Evolutionary conservation across 2,797 vertebrate genomes (phyloP).

Genomic region (Taeniopygia guttata): DNA sequence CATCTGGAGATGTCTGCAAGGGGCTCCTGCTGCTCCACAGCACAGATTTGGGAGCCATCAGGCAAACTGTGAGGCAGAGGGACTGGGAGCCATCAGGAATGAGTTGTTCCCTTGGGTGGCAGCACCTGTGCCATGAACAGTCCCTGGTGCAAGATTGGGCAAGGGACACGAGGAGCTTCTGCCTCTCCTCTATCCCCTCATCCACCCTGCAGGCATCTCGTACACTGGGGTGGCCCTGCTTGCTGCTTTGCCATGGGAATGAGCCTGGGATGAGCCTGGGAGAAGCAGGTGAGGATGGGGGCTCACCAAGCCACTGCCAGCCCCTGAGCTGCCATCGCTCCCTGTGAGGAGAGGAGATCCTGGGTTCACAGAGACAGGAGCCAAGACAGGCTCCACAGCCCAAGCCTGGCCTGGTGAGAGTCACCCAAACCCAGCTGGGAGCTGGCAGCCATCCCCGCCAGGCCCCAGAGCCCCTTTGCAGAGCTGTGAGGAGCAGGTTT

Average conservation of each 20-base stretch:
- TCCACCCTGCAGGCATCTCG: neutral
- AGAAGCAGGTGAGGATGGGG: neutral
- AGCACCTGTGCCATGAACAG: rapidly evolving
- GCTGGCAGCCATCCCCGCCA: neutral
- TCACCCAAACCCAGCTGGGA: neutral
- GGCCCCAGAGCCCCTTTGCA: neutral
- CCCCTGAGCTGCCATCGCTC: rapidly evolving
- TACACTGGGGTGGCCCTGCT: neutral
- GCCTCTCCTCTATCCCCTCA: neutral
- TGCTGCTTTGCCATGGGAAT: neutral
- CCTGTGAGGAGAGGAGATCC: neutral
- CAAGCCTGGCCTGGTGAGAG: neutral
- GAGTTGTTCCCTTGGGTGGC: neutral
- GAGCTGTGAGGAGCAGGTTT: neutral
- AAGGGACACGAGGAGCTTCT: neutral
- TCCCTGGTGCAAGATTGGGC: rapidly evolving
- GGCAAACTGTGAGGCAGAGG: neutral
- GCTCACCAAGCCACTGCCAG: neutral
- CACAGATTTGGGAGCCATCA: neutral
- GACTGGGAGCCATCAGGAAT: neutral
- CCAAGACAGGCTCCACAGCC: neutral
- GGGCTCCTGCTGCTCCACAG: neutral
- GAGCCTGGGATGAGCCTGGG: neutral
- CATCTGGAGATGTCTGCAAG: neutral
- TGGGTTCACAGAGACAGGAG: neutral